Evolutionary conservation across 1,140 invertebrate species (phyloP).

Genomic region (Trichomalopsis sarcophagae): DNA sequence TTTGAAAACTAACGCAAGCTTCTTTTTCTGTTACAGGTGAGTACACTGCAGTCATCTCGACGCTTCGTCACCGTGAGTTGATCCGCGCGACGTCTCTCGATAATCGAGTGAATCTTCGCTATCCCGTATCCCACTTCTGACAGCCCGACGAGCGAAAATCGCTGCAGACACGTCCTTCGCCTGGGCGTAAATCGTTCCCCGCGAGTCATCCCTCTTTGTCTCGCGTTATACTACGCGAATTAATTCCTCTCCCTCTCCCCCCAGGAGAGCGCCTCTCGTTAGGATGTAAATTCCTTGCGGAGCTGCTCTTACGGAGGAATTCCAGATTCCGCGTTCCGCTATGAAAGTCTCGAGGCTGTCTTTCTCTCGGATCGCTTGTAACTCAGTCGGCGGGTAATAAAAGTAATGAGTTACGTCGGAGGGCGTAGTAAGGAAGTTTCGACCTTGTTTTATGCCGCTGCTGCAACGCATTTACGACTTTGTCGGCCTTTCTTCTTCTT

Average conservation of each 20-base stretch:
- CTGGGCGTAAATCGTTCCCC: not conserved
- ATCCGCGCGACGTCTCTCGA: not conserved
- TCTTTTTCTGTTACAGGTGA: constrained; percentile 44
- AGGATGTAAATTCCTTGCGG: constrained; percentile 40
- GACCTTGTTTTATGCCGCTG: constrained; percentile 45
- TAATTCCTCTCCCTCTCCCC: constrained; percentile 26
- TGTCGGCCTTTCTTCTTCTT: constrained; percentile 23
- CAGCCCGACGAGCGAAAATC: not conserved
- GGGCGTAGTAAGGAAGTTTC: constrained; percentile 31
- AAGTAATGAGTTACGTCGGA: constrained; percentile 50
- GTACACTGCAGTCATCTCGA: constrained; percentile 21
- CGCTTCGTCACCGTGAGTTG: not conserved
- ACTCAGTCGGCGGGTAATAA: constrained; percentile 48
- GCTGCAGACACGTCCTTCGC: not conserved
- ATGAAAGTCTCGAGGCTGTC: not conserved
- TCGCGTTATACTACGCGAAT: constrained; percentile 22
- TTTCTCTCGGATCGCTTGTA: constrained; percentile 26
- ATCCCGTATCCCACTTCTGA: not conserved
- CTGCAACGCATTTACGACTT: constrained; percentile 48
- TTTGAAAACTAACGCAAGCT: not conserved
- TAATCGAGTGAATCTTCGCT: not conserved
- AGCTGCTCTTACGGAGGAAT: constrained; percentile 10
- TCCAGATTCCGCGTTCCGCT: constrained; percentile 32
- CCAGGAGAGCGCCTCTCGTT: constrained; percentile 19
- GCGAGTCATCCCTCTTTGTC: not conserved